Base-by-base conservation (phyloP, 2,797 vertebrate genomes). In the Brachyrhaphis roseni region DNA sequence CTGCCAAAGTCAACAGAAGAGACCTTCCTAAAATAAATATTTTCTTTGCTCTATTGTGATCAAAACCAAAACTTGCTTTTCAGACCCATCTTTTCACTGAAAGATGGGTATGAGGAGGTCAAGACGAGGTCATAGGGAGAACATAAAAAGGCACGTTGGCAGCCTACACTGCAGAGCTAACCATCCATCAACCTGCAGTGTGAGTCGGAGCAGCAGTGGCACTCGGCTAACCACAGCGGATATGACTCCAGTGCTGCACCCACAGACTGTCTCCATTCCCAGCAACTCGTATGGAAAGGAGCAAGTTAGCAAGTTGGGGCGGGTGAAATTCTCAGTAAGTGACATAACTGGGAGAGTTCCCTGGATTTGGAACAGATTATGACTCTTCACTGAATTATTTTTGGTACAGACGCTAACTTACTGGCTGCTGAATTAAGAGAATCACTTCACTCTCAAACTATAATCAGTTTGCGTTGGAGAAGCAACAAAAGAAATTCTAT, bases 161-260 rank as follows among this genome's bases (percentile, higher is more conserved):
- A 23, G 39, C 71, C 45, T 59, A 45, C 74, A 76, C 78, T 31
- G 62, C 49, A 72, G 76, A 80, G 79, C 75, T 59, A 76, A 43
- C 49, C 88, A 92, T 94, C 86, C 83, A 92, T 94, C 93, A 92
- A 83, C 26, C 73, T 31, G 62, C 89, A 84, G 80, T 82, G 78
- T 28, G 41, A 53, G 79, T 23, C 76, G 31, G 81, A 92, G 88
- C 73, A 78, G 68, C 72, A 88, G 34, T 34, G 83, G 83, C n/a
- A 79, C 81, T 79, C 2, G 53, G 86, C 88, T 90, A 82, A 93
- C 90, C 91, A 77, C 84, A 86, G 75, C 28, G 82, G 77, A 87
- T 68, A 79, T 76, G 82, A 86, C 84, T 90, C 90, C 84, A 92
- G 76, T 53, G 78, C 85, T 76, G 75, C 72, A 79, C 79, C 82